A percentile compares a stretch with the other conserved stretches of the same genome.
Conservation (phyloP, 1,140 invertebrate genomes). For the Drosophila asahinai region DNA sequence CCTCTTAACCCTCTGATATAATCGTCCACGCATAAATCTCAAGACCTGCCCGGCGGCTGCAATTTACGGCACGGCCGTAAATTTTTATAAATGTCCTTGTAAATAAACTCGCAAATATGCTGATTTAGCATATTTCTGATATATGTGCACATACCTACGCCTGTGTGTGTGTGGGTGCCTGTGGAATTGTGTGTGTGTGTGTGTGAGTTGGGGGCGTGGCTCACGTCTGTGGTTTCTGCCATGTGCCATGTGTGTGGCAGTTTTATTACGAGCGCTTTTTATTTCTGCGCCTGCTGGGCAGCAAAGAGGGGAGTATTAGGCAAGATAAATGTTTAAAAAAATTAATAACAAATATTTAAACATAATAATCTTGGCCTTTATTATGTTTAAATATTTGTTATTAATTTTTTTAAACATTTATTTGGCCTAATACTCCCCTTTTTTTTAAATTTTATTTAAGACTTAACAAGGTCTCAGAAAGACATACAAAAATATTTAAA, state of each 20-base stretch:
- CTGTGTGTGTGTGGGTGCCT: conserved; percentile 8
- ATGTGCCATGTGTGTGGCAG: conserved; percentile 66
- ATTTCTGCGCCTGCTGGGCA: conserved; percentile 22
- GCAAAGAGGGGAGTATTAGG: not conserved
- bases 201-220: conserved; percentile 63
- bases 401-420: too few relatives aligned
- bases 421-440: too few relatives aligned
- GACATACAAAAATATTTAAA: too few relatives aligned
- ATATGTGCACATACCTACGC: conserved; percentile 32
- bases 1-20: conserved; percentile 51
- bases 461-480: too few relatives aligned
- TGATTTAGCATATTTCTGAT: conserved; percentile 82
- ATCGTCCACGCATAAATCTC: conserved; percentile 77
- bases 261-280: conserved; percentile 68
- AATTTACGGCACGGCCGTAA: conserved; percentile 79
- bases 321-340: not conserved
- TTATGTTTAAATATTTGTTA: too few relatives aligned
- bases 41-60: conserved; percentile 80
- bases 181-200: conserved; percentile 17
- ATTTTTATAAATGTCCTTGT: conserved; percentile 84
- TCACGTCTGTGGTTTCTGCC: conserved; percentile 74
- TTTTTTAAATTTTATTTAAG: too few relatives aligned
- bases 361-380: too few relatives aligned
- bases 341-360: too few relatives aligned
- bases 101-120: conserved; percentile 84